Evolutionary conservation across 1,140 invertebrate genomes (phyloP).

Genomic region (Eupeodes corollae): DNA sequence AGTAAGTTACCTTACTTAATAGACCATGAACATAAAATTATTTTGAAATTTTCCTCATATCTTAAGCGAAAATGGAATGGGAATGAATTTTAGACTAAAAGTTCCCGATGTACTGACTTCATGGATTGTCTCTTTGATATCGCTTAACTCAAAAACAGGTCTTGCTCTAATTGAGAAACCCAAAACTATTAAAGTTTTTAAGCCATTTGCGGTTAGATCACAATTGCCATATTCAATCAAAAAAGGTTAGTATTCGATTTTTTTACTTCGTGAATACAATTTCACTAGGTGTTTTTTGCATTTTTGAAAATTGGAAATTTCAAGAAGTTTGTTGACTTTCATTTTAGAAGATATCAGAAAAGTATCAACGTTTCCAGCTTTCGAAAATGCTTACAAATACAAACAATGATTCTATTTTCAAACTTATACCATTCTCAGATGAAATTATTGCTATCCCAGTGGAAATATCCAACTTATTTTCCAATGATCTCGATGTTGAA

Average conservation of each 20-base stretch:
- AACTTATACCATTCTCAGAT: constrained; percentile 8
- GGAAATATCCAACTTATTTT: constrained; percentile 31
- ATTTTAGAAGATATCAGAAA: too few relatives aligned
- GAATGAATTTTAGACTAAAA: constrained; percentile 3
- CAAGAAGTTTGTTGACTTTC: too few relatives aligned
- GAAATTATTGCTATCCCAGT: constrained; percentile 33
- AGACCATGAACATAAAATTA: too few relatives aligned
- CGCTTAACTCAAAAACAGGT: constrained; percentile 70
- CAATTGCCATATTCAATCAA: constrained; percentile 75
- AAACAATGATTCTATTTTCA: background rate
- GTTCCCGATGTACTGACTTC: constrained; percentile 86
- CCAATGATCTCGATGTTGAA: constrained; percentile 63
- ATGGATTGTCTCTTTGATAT: constrained; percentile 87
- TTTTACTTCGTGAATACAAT: too few relatives aligned
- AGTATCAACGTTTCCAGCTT: too few relatives aligned
- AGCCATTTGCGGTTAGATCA: constrained; percentile 76
- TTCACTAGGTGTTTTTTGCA: too few relatives aligned
- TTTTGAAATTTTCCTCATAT: too few relatives aligned
- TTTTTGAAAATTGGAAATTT: too few relatives aligned
- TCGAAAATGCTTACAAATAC: background rate
- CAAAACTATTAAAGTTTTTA: constrained; percentile 71
- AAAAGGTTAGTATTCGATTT: too few relatives aligned
- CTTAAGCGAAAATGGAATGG: too few relatives aligned
- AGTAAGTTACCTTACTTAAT: too few relatives aligned
- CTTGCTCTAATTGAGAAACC: constrained; percentile 65